Conservation (phyloP, 2,888 invertebrate species). For the Teleiodes luculella region DNA sequence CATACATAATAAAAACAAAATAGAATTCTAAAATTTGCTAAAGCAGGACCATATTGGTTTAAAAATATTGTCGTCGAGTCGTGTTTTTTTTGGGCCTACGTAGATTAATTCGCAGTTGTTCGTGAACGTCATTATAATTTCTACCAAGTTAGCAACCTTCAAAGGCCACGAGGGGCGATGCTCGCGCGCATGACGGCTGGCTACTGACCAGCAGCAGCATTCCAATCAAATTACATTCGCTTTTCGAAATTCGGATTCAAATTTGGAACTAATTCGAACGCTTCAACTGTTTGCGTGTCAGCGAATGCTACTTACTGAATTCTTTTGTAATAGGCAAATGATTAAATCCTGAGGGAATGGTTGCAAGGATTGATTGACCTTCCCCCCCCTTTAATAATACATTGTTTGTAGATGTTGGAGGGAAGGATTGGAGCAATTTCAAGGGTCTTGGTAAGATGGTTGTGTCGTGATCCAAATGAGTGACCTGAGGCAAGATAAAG, state of each 20-base stretch:
- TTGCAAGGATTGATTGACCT: background rate
- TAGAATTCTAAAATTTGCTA: too few relatives aligned
- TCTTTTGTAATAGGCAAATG: constrained; percentile 37
- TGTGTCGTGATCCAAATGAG: constrained; percentile 25
- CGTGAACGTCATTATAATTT: background rate
- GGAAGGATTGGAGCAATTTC: background rate
- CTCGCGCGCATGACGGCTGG: constrained; percentile 20
- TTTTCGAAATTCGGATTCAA: constrained; percentile 37
- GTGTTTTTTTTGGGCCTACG: too few relatives aligned
- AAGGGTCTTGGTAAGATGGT: constrained; percentile 14
- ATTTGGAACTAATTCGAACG: constrained; percentile 35
- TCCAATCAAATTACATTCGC: constrained; percentile 39
- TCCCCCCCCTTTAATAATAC: background rate
- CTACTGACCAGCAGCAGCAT: constrained; percentile 46
- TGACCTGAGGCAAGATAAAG: constrained; percentile 23
- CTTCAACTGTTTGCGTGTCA: constrained; percentile 33
- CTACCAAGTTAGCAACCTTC: constrained; percentile 2
- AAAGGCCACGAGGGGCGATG: constrained; percentile 19
- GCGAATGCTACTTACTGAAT: constrained; percentile 58
- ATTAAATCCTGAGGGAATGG: constrained; percentile 7
- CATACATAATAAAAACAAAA: too few relatives aligned
- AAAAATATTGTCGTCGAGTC: too few relatives aligned
- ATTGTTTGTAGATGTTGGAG: constrained; percentile 13
- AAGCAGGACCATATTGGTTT: too few relatives aligned
- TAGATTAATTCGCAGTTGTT: too few relatives aligned